Base-by-base conservation (phyloP, 2,888 invertebrate species). In the Caprella mutica region DNA sequence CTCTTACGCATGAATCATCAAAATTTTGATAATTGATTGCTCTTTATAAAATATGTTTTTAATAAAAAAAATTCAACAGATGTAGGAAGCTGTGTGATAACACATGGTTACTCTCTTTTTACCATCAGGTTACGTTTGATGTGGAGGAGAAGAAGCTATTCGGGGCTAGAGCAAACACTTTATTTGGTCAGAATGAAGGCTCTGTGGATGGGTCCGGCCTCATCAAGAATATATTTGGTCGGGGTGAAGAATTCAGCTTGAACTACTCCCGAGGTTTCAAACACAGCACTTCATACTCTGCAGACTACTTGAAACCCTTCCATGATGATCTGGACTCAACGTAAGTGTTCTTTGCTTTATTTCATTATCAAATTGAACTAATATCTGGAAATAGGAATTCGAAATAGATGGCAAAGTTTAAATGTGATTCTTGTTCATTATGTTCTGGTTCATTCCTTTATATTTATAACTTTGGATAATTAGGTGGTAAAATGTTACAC, bases 181-280 rank as follows among this genome's bases (percentile, higher is more conserved):
- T 85, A 66, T 83, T 93, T 60, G 91, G 90, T 14, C 88, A 91
- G 70, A 92, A 93, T 71, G 92, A 94, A 71, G 93, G 90, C 1
- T 85, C 87, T 23, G 71, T 93, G 29, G 80, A 85, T 23, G 73
- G 86, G 12, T 82, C 86, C 52, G 75, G 86, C 53, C 80, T 82
- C 67, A 75, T 86, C 65, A 89, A 90, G 0, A 96, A 96, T 75
- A 74, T 90, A 53, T 76, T 84, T 67, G 94, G 96, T 0, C 79
- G 93, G 55, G 96, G 90, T 0, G 94, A 96, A 77, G 67, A 68
- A 51, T 67, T 92, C 9, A 82, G 83, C 67, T 77, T 84, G 19
- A 89, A 91, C 71, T 90, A 89, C 73, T 85, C 85, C 60, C 83
- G 88, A 70, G 91, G 92, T 29, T 84, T 84, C 64, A 84, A 85